Base-by-base conservation (phyloP, 1,140 invertebrate species). In the Berghia stephanieae region DNA sequence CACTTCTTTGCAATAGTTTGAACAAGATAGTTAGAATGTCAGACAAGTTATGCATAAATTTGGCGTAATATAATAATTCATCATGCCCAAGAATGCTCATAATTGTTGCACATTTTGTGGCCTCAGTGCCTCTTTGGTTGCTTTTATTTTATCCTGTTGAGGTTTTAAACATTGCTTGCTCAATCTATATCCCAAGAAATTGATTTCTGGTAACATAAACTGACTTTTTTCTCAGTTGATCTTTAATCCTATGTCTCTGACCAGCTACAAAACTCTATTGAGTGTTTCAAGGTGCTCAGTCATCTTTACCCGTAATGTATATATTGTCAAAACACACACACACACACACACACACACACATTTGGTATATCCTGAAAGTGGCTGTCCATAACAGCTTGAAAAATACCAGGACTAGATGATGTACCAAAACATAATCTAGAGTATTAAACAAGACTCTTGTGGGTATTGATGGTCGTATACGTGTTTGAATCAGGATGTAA, bases 401-500 rank as follows among this genome's bases (percentile, higher is more conserved):
- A n/a, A n/a, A n/a, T n/a, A n/a, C n/a, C n/a, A n/a, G n/a, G n/a
- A n/a, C n/a, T n/a, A n/a, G n/a, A n/a, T n/a, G n/a, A n/a, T n/a
- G n/a, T n/a, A n/a, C n/a, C n/a, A n/a, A n/a, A n/a, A n/a, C n/a
- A n/a, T n/a, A n/a, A n/a, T n/a, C n/a, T n/a, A n/a, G n/a, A n/a
- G n/a, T n/a, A n/a, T n/a, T n/a, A n/a, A n/a, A n/a, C n/a, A n/a
- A n/a, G n/a, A n/a, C n/a, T n/a, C n/a, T n/a, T n/a, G n/a, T n/a
- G n/a, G n/a, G n/a, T n/a, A n/a, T 74, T 78, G 18, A 78, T 60
- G 4, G 85, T 80, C 8, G 77, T 42, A n/a, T 42, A 72, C 57
- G 10, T 40, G n/a, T 40, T 81, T 18, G 83, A 82, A 1, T 80
- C 66, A 1, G 85, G 83, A 78, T 83, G 80, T 3, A 86, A 43